Evolutionary conservation across 2,113 vertebrate species (phyloP), one percentile per base, ranked within the genome.

Genomic region (Podarcis muralis): DNA sequence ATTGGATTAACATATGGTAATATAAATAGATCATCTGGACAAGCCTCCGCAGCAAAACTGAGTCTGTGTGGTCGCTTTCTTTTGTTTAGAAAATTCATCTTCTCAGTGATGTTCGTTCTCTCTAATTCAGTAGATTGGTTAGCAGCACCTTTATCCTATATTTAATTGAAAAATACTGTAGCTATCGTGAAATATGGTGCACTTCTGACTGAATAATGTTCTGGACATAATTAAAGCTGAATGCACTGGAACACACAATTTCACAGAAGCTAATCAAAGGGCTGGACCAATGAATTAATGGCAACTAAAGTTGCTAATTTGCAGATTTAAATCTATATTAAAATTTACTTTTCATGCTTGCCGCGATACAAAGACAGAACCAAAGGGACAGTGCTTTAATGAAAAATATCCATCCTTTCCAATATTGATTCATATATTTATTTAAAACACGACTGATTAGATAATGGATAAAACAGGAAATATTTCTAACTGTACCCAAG

Each of bases 1-100:
- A 84, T 88, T 94, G 88, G 57, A 88, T 92, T 89, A 91, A 90
- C 77, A 89, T 90, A 83, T 72, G 86, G 83, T 84, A 93, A 85
- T 90, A 90, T 48, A 84, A 92, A 92, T 90, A 84, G 53, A 78
- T 88, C 71, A 88, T 78, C 84, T 90, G 88, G 87, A 88, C 1
- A 0, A 79, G 68, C 90, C 83, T 88, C 77, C 66, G 57, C 72
- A 82, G 88, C 71, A 91, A 84, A 92, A 35, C 0, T 0, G 57
- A 72, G 16, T n/a, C 59, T 66, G 40, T 81, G 40, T 27, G 59
- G 86, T 88, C 69, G 68, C 74, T 86, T 76, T n/a, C 78, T 76
- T 93, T 75, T 85, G 53, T 85, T 89, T 59, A 87, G 83, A 88
- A 53, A 71, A 68, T 89, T 92, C 68, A 68, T 83, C 57, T 94